Base-by-base conservation (phyloP, 2,113 vertebrate species). In the Anhinga anhinga region DNA sequence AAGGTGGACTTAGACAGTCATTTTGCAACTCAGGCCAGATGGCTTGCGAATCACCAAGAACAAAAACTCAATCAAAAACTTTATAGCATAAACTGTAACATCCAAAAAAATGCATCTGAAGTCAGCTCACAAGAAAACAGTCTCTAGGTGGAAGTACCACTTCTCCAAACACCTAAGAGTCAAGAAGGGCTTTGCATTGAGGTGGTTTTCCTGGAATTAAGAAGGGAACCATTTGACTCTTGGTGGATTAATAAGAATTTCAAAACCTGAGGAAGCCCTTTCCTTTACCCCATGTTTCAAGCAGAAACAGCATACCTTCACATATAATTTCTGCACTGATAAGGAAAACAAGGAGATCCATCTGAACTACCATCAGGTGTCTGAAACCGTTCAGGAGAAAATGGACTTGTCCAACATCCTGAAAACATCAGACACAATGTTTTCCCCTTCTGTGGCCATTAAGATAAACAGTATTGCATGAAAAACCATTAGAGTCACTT, bases 281-380 rank as follows among this genome's bases (percentile, higher is more conserved):
- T 70, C 71, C 50, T 42, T 87, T 66, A 72, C 13, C 21, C 23
- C 18, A 4, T 6, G 71, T 50, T 91, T 81, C 85, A 81, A 76
- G 53, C n/a, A 93, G 77, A 61, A 89, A 80, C 25, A 82, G 53
- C 26, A 11, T 14, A 88, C 53, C 62, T 84, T 85, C 79, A 74
- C 47, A 32, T 56, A 89, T 32, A 20, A 14, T 74, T 95, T 96
- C 70, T 93, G 92, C 79, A 95, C 12, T 81, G 93, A 12, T 83
- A 91, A 85, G n/a, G 15, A 95, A 91, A 90, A 91, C 76, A 91
- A 79, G 87, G 77, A 79, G 71, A 89, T 40, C 23, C n/a, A 62
- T 84, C 78, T 92, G 94, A 97, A 97, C 14, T 85, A 92, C 52
- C 91, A 93, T 44, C 55, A 45, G 53, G 82, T 88, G 22, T 79